Evolutionary conservation across 2,888 invertebrate species (phyloP).

Genomic region (Hydropsyche betteni): DNA sequence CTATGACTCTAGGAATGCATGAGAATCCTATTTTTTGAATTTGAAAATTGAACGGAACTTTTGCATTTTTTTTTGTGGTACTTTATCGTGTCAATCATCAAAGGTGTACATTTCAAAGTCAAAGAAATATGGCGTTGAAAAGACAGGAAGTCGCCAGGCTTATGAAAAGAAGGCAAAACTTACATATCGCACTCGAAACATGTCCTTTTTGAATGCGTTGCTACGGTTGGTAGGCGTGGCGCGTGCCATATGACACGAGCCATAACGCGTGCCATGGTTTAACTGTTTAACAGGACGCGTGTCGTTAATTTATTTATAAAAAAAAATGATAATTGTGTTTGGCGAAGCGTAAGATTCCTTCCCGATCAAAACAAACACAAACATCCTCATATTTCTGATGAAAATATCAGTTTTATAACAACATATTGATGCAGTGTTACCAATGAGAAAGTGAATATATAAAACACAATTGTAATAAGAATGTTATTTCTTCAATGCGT

Average conservation of each 20-base stretch:
- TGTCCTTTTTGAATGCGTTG: slow-evolving; percentile 1
- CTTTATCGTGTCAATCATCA: background rate
- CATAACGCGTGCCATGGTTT: slow-evolving; percentile 31
- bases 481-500: too few species aligned
- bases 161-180: background rate
- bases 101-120: background rate
- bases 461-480: too few species aligned
- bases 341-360: too few species aligned
- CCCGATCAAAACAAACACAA: too few species aligned
- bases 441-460: too few species aligned
- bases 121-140: background rate
- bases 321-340: too few species aligned
- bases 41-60: too few species aligned
- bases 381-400: too few species aligned
- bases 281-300: background rate
- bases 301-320: background rate
- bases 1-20: too few species aligned
- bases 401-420: too few species aligned
- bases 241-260: slow-evolving; percentile 41
- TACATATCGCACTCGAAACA: slow-evolving; percentile 4
- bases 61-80: background rate
- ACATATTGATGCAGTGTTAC: too few species aligned
- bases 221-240: slow-evolving; percentile 43
- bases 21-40: too few species aligned
- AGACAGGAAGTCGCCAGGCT: slow-evolving; percentile 12